Conservation (phyloP, 2,888 invertebrate genomes). For the Matsumyia berberina region DNA sequence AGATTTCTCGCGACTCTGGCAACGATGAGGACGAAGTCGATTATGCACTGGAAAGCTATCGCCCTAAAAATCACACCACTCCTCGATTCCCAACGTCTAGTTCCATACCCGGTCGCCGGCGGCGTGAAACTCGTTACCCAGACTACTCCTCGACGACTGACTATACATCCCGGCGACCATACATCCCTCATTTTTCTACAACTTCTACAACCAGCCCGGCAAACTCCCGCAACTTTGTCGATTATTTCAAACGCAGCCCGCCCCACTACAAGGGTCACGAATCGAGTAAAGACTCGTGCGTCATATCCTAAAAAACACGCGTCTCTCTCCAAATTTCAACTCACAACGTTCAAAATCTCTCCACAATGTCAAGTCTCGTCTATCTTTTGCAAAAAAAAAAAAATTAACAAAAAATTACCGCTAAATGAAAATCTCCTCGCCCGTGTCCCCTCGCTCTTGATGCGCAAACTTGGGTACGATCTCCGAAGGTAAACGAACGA, state of each 20-base stretch:
- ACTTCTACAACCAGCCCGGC: conserved; percentile 45
- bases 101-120: conserved; percentile 75
- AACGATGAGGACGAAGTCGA: conserved; percentile 75
- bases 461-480: conserved; percentile 83
- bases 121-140: conserved; percentile 56
- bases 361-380: conserved; percentile 55
- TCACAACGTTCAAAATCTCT: conserved; percentile 44
- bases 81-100: conserved; percentile 81
- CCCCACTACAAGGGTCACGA: conserved; percentile 79
- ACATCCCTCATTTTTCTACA: conserved; percentile 52
- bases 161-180: conserved; percentile 57
- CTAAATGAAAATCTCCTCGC: conserved; percentile 58
- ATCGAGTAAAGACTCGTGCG: conserved; percentile 83
- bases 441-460: conserved; percentile 63
- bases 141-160: conserved; percentile 51
- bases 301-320: conserved; percentile 80
- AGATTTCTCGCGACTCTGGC: conserved; percentile 58
- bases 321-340: background rate
- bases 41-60: conserved; percentile 79
- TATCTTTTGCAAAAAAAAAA: conserved; percentile 66
- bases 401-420: conserved; percentile 69
- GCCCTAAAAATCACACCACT: conserved; percentile 79
- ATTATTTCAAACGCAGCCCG: conserved; percentile 82
- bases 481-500: conserved; percentile 83
- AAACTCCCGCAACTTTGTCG: conserved; percentile 78